Evolutionary conservation across 2,888 invertebrate genomes (phyloP), one percentile per base, ranked within the genome.

Genomic region (Agonopterix subpropinquella): DNA sequence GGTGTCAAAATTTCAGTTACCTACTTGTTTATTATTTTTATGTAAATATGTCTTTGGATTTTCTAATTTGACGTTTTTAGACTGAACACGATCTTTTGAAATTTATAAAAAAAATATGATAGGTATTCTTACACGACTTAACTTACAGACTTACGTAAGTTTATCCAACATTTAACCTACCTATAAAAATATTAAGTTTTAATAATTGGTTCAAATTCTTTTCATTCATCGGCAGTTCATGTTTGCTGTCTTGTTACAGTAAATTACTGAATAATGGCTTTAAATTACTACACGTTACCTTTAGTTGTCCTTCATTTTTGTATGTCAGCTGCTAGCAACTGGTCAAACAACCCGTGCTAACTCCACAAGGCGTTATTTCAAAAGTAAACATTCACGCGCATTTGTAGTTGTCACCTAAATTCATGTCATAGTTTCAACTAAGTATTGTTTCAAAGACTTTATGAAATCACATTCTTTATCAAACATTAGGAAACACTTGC

Each of bases 1-100:
- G 70, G 84, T 86, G 84, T 80, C 81, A 81, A 78, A 76, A 73
- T 77, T 80, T 76, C 67, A 73, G 72, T 77, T 73, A 61, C 39
- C 5, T 39, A n/a, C 8, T n/a, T 39, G 39, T 39, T n/a, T 39
- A n/a, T 44, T 49, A 11, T 46, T 18, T 39, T 46, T 41, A 41
- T 41, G 41, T 41, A 11, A 4, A 41, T 28, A 28, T 1, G 28
- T 28, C 5, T 28, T 28, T 28, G 4, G 18, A 28, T 28, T 28
- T 28, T 28, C 5, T 28, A 28, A 28, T 28, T 28, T 28, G 28
- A 28, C 28, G 28, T 28, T 28, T 28, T 28, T 7, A 5, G 18
- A 4, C 18, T 28, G 28, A 28, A 18, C 18, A 3, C 18, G 4
- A 4, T 18, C 18, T 18, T 18, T 18, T 18, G 18, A 18, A 18